Base-by-base conservation (phyloP, 1,140 invertebrate genomes). In the Eriosoma lanigerum region DNA sequence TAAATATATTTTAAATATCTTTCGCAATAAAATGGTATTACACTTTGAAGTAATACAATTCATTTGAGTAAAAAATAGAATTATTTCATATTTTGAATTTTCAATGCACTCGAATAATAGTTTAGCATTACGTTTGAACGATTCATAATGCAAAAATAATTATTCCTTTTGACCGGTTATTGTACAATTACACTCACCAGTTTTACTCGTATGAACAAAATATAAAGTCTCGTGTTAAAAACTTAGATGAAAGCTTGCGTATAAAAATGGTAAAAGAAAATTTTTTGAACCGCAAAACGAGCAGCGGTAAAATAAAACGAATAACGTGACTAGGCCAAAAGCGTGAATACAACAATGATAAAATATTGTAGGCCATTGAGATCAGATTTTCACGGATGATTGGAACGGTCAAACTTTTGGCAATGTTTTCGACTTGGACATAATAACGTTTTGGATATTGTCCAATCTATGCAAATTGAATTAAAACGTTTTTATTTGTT, bases 401-500 rank as follows among this genome's bases (percentile, higher is more conserved):
- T 48, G 56, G 56, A 78, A 62, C 29, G 75, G 54, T 78, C 54
- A 78, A 54, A 78, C 38, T 62, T 19, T 78, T 78, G 75, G 75
- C 75, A 60, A n/a, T 24, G 54, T 24, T 13, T 38, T 9, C 8
- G 24, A n/a, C 3, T 0, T n/a, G 32, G 38, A 60, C 29, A 48
- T 58, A 58, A 52, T 75, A 58, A 26, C 1, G 13, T 58, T 48
- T 78, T 78, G 75, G 75, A 46, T 10, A 19, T 0, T 2, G 15
- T 78, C 75, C 75, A 78, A 58, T 10, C 17, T 13, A 60, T 58
- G 75, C 56, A 78, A 78, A 78, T 78, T 62, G 75, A 78, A 62
- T 76, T 46, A 26, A 60, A 58, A 29, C n/a, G 48, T 52, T 52
- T 72, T 46, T n/a, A 19, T 50, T 52, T 72, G 29, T 52, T 52